Base-by-base conservation (phyloP, 2,797 vertebrate species). In the Oceanodroma leucorhoa region DNA sequence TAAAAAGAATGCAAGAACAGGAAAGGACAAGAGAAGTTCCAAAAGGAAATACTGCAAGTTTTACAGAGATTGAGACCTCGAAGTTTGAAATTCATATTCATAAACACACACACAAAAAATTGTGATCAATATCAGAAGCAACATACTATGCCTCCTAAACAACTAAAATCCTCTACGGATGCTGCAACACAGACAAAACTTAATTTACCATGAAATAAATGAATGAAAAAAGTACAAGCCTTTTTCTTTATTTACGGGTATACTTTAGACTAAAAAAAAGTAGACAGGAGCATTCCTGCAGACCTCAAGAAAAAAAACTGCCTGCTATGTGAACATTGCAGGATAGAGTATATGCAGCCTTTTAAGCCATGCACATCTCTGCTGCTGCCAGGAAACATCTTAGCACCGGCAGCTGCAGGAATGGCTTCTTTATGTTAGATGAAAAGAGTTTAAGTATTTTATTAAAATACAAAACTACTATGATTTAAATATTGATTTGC, bases 1-100 rank as follows among this genome's bases (percentile, higher is more conserved):
- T 94, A 91, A 96, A 92, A 94, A 88, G 79, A 95, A 91, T 1
- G 40, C 48, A 90, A 95, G 84, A 76, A 72, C 14, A 85, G 57
- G 78, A 93, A 94, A 91, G 75, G 40, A 43, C 24, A 26, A 79
- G 54, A 85, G 62, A 84, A 83, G 64, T 58, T 54, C 32, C 69
- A 91, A 88, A 87, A 83, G 53, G 79, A 80, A 64, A 64, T 34
- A 15, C 58, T 72, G 43, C 71, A 94, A 55, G 77, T 96, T 94
- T 66, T 77, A 89, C 66, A 85, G 69, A 60, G 46, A 67, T 9
- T 86, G 53, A 86, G 53, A 90, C 60, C 27, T 18, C 60, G 46
- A 80, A 62, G 57, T 78, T 82, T 88, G 19, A 80, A 92, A 81
- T 82, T 16, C 17, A 4, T 92, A 60, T 70, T 94, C 54, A 69